A percentile compares a stretch with the other conserved stretches of the same genome.
Evolutionary conservation across 2,797 vertebrate genomes (phyloP).

Genomic region (Silurus aristotelis): DNA sequence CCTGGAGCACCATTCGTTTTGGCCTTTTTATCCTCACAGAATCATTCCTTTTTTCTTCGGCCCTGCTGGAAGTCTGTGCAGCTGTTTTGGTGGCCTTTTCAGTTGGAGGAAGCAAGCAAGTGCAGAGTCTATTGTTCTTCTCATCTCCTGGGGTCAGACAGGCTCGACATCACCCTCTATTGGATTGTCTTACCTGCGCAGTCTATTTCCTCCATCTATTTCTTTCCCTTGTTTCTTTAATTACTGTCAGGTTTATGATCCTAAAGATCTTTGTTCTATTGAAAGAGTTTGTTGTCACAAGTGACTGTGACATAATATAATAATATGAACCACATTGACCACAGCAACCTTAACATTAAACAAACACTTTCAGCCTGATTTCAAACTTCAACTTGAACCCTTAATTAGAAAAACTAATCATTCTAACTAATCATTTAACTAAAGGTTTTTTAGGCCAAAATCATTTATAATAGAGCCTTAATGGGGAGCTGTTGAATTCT

Average conservation of each 20-base stretch:
- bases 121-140: slow-evolving; percentile 46
- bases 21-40: slow-evolving; percentile 66
- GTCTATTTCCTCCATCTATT: background rate
- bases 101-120: slow-evolving; percentile 32
- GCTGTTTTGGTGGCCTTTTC: slow-evolving; percentile 58
- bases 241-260: background rate
- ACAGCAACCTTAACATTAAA: background rate
- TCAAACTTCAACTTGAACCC: background rate
- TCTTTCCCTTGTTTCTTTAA: background rate
- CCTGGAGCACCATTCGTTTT: slow-evolving; percentile 67
- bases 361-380: background rate
- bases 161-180: slow-evolving; percentile 46
- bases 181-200: slow-evolving; percentile 21
- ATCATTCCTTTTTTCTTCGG: slow-evolving; percentile 55
- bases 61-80: slow-evolving; percentile 48
- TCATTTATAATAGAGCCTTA: background rate
- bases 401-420: no score
- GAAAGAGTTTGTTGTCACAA: background rate
- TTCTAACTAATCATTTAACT: no score
- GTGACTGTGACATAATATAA: background rate
- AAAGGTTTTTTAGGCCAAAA: background rate
- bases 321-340: background rate
- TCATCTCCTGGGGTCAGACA: slow-evolving; percentile 5
- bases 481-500: background rate
- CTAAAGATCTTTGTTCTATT: background rate